A percentile compares a stretch with the other conserved stretches of the same genome.
These are phyloP conservation scores for Salarias fasciatus DNA, from an alignment of 2,797 vertebrate species.

Conservation along the genomic window DNA sequence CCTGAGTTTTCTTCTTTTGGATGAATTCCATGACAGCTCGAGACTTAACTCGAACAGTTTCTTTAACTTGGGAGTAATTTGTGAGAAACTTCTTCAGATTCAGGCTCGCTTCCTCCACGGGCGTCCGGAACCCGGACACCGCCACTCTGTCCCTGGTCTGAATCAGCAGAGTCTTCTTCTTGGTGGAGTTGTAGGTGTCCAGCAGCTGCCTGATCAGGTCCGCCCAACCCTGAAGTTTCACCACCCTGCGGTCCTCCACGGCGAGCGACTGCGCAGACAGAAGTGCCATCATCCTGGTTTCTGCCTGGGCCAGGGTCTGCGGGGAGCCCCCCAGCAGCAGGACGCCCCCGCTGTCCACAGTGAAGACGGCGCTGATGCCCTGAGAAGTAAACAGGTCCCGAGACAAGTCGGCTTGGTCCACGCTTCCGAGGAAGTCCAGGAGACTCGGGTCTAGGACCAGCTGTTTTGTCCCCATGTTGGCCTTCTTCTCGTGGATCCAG, in stretches of 20 bases:
- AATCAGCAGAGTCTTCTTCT: slow-evolving; percentile 62
- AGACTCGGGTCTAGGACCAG: slow-evolving; percentile 66
- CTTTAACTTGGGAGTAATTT: slow-evolving; percentile 69
- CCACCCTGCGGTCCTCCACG: slow-evolving; percentile 71
- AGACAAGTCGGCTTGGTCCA: slow-evolving; percentile 76
- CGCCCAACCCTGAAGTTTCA: slow-evolving; percentile 76
- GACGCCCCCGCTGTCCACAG: slow-evolving; percentile 60
- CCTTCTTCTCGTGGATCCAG: slow-evolving; percentile 77
- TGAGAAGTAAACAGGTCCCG: slow-evolving; percentile 78
- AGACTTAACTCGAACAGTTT: slow-evolving; percentile 62
- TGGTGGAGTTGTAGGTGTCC: slow-evolving; percentile 61
- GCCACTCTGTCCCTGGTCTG: slow-evolving; percentile 54
- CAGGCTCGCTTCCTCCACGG: slow-evolving; percentile 71
- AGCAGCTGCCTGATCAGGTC: slow-evolving; percentile 53
- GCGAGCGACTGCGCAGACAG: slow-evolving; percentile 64
- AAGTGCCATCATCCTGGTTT: slow-evolving; percentile 66
- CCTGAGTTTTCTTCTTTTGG: slow-evolving; percentile 58
- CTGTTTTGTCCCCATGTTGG: slow-evolving; percentile 56
- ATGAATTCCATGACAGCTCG: slow-evolving; percentile 77
- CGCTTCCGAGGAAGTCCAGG: slow-evolving; percentile 76
- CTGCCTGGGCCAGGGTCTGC: slow-evolving; percentile 73
- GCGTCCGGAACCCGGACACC: slow-evolving; percentile 77
- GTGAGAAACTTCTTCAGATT: slow-evolving; percentile 78
- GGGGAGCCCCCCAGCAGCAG: slow-evolving; percentile 72
- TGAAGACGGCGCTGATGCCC: slow-evolving; percentile 79